Evolutionary conservation across 1,140 invertebrate genomes (phyloP), one percentile per base, ranked within the genome.

Genomic region (Hyphantria cunea): DNA sequence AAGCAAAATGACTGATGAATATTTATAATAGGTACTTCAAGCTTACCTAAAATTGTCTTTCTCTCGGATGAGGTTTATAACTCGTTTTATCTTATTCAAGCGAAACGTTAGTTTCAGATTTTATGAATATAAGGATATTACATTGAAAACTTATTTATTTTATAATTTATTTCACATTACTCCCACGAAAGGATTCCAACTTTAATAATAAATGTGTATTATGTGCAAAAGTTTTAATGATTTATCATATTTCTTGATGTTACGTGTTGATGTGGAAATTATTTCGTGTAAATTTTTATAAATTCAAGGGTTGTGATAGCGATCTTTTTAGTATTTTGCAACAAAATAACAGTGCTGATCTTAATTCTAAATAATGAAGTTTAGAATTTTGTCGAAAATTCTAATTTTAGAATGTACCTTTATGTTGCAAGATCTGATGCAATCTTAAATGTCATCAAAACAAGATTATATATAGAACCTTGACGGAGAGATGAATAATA

Each of bases 1-100:
- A 54, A 51, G 54, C 53, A 61, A 53, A 44, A 60, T 53, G 33
- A 48, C 44, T 66, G 56, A 66, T 66, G 56, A 66, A 66, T 66
- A 66, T 66, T 66, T 54, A 66, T 60, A 59, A 64, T 47, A n/a
- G n/a, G n/a, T n/a, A 62, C 52, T 62, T 62, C 41, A 62, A 61
- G 50, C 49, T 53, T 62, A 52, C 49, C 37, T 45, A 39, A 63
- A 42, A 55, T 31, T 54, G 42, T 49, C 51, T 49, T 13, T 49
- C 25, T 42, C 49, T 17, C n/a, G 14, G 53, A 44, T 55, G 39
- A 47, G 33, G 52, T 64, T 64, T 55, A 64, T 64, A 55, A 50
- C 45, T 48, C 61, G 33, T 55, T 64, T 64, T 15, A 64, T 64
- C 52, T 55, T 64, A 49, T 64, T 55, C 51, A 64, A 33, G 25